Conservation (phyloP, 2,113 vertebrate genomes). For the Oostethus manadensis region DNA sequence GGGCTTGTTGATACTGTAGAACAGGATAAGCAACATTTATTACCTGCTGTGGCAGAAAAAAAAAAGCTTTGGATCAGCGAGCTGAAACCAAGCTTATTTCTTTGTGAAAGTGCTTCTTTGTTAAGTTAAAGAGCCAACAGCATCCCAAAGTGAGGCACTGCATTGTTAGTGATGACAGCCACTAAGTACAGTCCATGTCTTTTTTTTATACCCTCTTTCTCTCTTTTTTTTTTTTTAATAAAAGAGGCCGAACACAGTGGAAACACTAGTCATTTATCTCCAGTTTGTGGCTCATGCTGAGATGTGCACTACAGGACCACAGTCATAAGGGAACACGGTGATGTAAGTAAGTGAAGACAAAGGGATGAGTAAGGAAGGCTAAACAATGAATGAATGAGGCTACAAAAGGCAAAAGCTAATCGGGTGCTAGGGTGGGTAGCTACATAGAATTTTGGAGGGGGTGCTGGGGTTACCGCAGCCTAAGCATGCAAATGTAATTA, state of each 20-base stretch:
- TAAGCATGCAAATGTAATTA: not conserved
- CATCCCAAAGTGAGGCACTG: constrained; percentile 23
- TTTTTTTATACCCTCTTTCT: not conserved
- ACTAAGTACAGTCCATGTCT: constrained; percentile 4
- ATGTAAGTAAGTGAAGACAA: constrained; percentile 22
- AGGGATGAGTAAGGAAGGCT: not conserved
- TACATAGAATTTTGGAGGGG: not conserved
- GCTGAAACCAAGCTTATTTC: constrained; percentile 32
- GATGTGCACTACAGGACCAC: constrained; percentile 14
- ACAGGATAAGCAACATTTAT: constrained; percentile 42
- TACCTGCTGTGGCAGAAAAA: constrained; percentile 31
- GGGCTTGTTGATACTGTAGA: constrained; percentile 45
- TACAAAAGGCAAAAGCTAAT: not conserved
- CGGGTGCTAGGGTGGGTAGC: too few relatives aligned
- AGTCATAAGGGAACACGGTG: constrained; percentile 27
- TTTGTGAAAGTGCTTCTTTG: constrained; percentile 32
- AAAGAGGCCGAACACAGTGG: constrained; percentile 9
- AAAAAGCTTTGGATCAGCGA: constrained; percentile 34
- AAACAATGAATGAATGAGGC: not conserved
- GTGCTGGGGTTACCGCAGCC: too few relatives aligned
- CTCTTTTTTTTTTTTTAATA: not conserved
- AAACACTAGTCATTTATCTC: constrained; percentile 19
- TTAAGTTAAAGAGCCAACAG: constrained; percentile 42
- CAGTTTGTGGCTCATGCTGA: constrained; percentile 16
- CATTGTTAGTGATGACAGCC: constrained; percentile 27